Evolutionary conservation across 1,140 invertebrate species (phyloP).

Genomic region (Cecropterus lyciades): DNA sequence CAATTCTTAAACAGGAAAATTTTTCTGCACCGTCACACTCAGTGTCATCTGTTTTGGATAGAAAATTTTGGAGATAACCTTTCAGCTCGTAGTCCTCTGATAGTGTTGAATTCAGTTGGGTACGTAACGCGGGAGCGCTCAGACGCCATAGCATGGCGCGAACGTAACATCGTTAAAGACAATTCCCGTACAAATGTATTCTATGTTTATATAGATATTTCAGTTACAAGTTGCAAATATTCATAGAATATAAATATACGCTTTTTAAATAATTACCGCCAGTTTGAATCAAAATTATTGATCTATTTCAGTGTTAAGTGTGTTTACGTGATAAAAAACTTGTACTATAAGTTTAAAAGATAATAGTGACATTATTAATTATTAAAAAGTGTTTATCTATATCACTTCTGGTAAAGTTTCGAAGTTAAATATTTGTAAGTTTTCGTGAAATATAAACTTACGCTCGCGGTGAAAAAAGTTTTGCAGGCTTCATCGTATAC

Average conservation of each 20-base stretch:
- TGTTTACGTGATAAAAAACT: too few relatives aligned
- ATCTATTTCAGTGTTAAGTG: too few relatives aligned
- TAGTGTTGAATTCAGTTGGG: slow-evolving; percentile 7
- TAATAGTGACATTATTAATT: too few relatives aligned
- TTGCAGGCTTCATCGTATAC: too few relatives aligned
- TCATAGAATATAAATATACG: not conserved
- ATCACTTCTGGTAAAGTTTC: too few relatives aligned
- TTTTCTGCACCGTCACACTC: not conserved
- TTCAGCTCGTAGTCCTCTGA: not conserved
- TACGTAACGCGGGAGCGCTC: slow-evolving; percentile 1
- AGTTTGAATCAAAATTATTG: too few relatives aligned
- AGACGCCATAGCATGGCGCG: not conserved
- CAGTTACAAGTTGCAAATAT: not conserved
- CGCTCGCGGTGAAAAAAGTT: too few relatives aligned
- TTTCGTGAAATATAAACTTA: too few relatives aligned
- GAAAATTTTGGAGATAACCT: not conserved
- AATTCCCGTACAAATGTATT: not conserved
- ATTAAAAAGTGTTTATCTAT: too few relatives aligned
- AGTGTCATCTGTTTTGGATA: slow-evolving; percentile 6
- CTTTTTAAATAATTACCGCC: too few relatives aligned
- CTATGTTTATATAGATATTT: not conserved
- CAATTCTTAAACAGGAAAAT: not conserved
- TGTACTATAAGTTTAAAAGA: too few relatives aligned
- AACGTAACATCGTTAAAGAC: not conserved
- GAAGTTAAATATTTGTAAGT: too few relatives aligned